Evolutionary conservation across 2,113 vertebrate genomes (phyloP), one percentile per base, ranked within the genome.

Genomic region (Cephalopholis sonnerati): DNA sequence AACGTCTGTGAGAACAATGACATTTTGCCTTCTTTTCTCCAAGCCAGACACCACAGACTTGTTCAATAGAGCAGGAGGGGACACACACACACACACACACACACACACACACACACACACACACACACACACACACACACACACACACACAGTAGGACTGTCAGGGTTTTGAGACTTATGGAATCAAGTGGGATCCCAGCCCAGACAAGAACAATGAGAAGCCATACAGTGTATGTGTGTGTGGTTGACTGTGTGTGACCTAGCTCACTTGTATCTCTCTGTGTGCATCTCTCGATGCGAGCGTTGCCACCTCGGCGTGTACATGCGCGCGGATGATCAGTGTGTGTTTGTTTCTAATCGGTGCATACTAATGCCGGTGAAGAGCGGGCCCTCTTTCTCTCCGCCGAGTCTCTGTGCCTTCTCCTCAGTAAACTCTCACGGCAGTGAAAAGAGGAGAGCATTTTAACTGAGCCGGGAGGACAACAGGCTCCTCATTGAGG

Each of bases 401-500:
- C 15, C 32, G 41, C 67, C 32, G 74, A 66, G 74, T 67, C 81
- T 79, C 88, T 83, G 88, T 66, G 88, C 83, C 83, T 84, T 90
- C 90, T 89, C 83, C 85, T 90, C 82, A 68, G 68, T 83, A 92
- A 88, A 92, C 93, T 89, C 92, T 92, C 93, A 92, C 88, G 82
- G 88, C 88, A 66, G 83, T 90, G 92, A 93, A 93, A 92, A 88
- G 93, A 91, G 83, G 85, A 74, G 86, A 86, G 79, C 79, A 73
- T 92, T 90, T 93, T 83, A 90, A 87, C 87, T 63, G 79, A 73
- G 87, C 81, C 54, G 76, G 76, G 74, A 83, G 88, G 86, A 91
- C 92, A 92, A 93, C 92, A 89, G 92, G 89, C 92, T 89, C 90
- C 89, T 93, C 92, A 92, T 92, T 93, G 92, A 93, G 89, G 89